Percentiles rank a stretch among this genome's conserved stretches.
Conservation (phyloP, 1,140 invertebrate species). For the Dreissena polymorpha region DNA sequence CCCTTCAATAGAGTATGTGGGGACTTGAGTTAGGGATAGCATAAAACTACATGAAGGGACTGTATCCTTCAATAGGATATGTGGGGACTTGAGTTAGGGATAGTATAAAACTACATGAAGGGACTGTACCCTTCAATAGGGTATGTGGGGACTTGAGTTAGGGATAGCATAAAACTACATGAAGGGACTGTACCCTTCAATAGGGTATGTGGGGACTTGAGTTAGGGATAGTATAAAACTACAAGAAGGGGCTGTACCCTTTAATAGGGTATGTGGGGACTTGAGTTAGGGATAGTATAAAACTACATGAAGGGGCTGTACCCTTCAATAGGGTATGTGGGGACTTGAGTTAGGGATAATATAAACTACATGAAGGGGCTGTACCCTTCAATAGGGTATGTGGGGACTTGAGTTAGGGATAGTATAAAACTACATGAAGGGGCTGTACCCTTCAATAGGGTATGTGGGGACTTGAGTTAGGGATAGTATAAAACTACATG, state of each 20-base stretch:
- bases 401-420: slow-evolving; percentile 59
- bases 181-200: slow-evolving; percentile 85
- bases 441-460: slow-evolving; percentile 85
- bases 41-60: slow-evolving; percentile 86
- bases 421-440: slow-evolving; percentile 84
- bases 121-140: slow-evolving; percentile 86
- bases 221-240: slow-evolving; percentile 60
- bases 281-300: slow-evolving; percentile 56
- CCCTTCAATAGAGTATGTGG: slow-evolving; percentile 85
- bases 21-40: slow-evolving; percentile 53
- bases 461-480: slow-evolving; percentile 79
- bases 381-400: slow-evolving; percentile 87
- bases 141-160: slow-evolving; percentile 80
- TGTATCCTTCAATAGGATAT: slow-evolving; percentile 86
- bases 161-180: slow-evolving; percentile 81
- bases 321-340: slow-evolving; percentile 85
- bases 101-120: slow-evolving; percentile 83
- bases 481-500: slow-evolving; percentile 81
- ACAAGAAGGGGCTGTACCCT: slow-evolving; percentile 86
- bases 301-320: slow-evolving; percentile 86
- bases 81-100: slow-evolving; percentile 64
- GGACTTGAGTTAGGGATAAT: slow-evolving; percentile 53
- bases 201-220: slow-evolving; percentile 82
- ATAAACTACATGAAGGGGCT: slow-evolving; percentile 85
- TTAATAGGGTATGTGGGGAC: slow-evolving; percentile 84